These are phyloP conservation scores for Mesorhabditis spiculigera DNA, from an alignment of 2,888 invertebrate species.

Conservation along the genomic window DNA sequence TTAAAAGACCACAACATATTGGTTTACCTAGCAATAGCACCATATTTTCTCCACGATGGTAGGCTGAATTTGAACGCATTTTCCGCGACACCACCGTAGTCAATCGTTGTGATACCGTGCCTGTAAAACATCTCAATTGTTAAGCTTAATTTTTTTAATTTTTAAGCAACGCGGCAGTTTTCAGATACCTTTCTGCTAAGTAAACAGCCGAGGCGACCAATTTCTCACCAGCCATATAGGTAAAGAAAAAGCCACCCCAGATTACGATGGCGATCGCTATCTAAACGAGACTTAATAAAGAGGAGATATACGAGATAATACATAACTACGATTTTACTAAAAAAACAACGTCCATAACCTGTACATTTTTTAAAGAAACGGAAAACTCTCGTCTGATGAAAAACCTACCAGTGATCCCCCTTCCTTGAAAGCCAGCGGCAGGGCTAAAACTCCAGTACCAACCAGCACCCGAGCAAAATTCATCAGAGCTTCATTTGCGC, in stretches of 20 bases:
- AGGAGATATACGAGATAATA: no score
- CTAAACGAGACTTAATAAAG: not conserved
- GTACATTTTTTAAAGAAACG: no score
- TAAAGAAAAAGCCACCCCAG: not conserved
- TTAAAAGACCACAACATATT: no score
- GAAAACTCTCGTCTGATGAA: no score
- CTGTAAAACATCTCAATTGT: not conserved
- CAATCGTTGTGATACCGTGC: not conserved
- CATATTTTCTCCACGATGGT: not conserved
- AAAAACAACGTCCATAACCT: no score
- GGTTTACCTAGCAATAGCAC: not conserved
- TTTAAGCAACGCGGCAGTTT: not conserved
- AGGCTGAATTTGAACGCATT: not conserved
- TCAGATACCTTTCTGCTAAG: not conserved
- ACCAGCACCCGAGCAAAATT: no score
- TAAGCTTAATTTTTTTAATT: not conserved
- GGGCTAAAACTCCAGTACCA: no score
- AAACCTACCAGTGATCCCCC: no score
- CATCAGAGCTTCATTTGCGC: no score
- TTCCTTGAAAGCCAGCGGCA: no score
- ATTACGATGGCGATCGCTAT: not conserved
- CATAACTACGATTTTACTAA: no score
- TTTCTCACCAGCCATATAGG: not conserved
- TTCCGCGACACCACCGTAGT: slow-evolving; percentile 2
- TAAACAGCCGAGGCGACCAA: not conserved